Percentiles rank a stretch among this genome's conserved stretches.
phyloP scores from a whole-genome alignment of 2,113 vertebrate species.

The Meles meles region DNA sequence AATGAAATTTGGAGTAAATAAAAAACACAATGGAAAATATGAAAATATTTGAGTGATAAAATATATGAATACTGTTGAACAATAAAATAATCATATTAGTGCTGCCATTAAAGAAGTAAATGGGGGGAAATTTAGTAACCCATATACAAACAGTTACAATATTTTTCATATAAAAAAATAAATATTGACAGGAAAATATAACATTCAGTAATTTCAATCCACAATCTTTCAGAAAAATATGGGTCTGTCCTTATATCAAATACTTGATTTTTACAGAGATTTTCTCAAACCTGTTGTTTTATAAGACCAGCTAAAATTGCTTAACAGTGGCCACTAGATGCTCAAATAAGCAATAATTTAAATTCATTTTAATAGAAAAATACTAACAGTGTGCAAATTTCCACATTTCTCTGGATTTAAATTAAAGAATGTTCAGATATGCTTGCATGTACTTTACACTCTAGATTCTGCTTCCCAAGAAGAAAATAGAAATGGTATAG shows the following conservation, averaged over 20 bases:
- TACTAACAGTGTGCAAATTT: not conserved
- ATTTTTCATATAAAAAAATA: not conserved
- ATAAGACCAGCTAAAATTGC: not conserved
- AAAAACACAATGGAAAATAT: not conserved
- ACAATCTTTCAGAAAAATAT: not conserved
- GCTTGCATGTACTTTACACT: fast-evolving
- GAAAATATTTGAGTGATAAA: not conserved
- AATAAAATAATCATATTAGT: not conserved
- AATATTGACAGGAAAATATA: not conserved
- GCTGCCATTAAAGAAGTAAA: not conserved
- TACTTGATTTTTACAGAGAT: not conserved
- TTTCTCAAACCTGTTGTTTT: not conserved
- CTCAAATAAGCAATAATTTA: not conserved
- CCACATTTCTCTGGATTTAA: not conserved
- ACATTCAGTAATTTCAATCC: not conserved
- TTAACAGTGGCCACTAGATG: not conserved
- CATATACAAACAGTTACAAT: not conserved
- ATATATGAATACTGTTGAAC: not conserved
- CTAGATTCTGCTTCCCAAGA: not conserved
- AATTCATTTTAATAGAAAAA: not conserved
- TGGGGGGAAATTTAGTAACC: not conserved
- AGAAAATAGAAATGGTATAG: not conserved
- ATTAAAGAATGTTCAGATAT: not conserved
- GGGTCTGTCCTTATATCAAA: not conserved
- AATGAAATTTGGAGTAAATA: not conserved